Conservation (phyloP, 1,140 invertebrate species). For the Acromyrmex charruanus region DNA sequence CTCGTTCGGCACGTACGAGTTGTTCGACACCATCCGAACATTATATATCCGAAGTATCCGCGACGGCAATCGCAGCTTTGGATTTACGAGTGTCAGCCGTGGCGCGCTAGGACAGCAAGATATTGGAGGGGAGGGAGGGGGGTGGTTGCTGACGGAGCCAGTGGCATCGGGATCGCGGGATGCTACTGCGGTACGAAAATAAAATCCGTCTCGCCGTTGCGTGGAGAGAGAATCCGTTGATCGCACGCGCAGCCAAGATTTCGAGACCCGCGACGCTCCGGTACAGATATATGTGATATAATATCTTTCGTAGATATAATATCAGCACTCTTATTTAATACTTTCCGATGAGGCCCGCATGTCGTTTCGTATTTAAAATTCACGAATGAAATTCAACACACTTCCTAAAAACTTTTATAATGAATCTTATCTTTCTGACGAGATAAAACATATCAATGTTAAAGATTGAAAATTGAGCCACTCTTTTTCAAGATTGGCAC, state of each 20-base stretch:
- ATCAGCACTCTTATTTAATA: slow-evolving; percentile 23
- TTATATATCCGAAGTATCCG: slow-evolving; percentile 22
- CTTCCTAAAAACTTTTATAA: too few species aligned
- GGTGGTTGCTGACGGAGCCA: slow-evolving; percentile 26
- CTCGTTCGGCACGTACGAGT: slow-evolving; percentile 22
- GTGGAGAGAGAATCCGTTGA: slow-evolving; percentile 37
- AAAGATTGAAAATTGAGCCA: too few species aligned
- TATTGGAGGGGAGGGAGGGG: slow-evolving; percentile 12
- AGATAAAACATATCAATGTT: too few species aligned
- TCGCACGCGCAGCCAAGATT: slow-evolving; percentile 28
- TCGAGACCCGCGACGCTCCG: slow-evolving; percentile 9
- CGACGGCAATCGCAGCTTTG: not conserved
- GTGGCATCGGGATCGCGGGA: slow-evolving; percentile 53
- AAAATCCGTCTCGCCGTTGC: slow-evolving; percentile 70
- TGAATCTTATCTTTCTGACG: too few species aligned
- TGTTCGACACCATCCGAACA: slow-evolving; percentile 31
- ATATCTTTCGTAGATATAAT: slow-evolving; percentile 16
- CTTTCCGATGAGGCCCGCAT: not conserved
- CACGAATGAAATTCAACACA: not conserved
- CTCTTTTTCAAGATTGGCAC: too few species aligned
- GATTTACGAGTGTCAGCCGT: slow-evolving; percentile 64
- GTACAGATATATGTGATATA: not conserved
- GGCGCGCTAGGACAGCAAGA: slow-evolving; percentile 61
- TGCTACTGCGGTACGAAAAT: slow-evolving; percentile 76
- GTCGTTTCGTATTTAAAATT: not conserved